Percentiles rank a stretch among this genome's conserved stretches.
Evolutionary conservation across 2,888 invertebrate species (phyloP).

Genomic region (Alentia gelatinosa): DNA sequence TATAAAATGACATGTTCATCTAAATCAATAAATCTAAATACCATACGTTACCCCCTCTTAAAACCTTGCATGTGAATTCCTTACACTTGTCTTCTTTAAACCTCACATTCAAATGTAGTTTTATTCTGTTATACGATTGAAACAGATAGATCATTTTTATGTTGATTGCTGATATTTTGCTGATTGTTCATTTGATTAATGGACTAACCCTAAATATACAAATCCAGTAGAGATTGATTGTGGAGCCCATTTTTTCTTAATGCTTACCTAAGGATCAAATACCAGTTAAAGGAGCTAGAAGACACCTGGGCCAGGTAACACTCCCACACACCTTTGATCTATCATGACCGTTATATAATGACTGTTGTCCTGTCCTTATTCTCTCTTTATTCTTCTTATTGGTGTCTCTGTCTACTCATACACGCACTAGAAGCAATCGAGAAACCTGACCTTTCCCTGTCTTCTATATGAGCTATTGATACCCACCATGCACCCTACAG

Average conservation of each 20-base stretch:
- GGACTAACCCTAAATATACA: neutral
- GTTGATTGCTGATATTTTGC: no score
- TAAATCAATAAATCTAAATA: no score
- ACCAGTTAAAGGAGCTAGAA: slow-evolving; percentile 62
- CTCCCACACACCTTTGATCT: neutral
- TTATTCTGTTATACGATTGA: no score
- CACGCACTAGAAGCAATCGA: neutral
- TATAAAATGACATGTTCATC: no score
- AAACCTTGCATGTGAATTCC: no score
- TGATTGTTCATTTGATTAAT: neutral
- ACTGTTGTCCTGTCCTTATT: neutral
- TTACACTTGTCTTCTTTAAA: no score
- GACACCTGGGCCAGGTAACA: slow-evolving; percentile 62
- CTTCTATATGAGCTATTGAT: neutral
- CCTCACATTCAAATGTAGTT: no score
- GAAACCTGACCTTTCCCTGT: neutral
- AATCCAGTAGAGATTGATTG: neutral
- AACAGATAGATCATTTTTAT: no score
- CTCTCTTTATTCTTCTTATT: neutral
- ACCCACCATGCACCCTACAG: neutral
- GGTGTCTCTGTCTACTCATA: neutral
- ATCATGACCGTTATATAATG: neutral
- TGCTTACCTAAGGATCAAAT: slow-evolving; percentile 60
- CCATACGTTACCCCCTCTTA: no score
- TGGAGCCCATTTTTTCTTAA: slow-evolving; percentile 45